Percentiles rank a stretch among this genome's conserved stretches.
Conservation (phyloP, 92 coral and sea anemone genomes). For the Porites lobata region DNA sequence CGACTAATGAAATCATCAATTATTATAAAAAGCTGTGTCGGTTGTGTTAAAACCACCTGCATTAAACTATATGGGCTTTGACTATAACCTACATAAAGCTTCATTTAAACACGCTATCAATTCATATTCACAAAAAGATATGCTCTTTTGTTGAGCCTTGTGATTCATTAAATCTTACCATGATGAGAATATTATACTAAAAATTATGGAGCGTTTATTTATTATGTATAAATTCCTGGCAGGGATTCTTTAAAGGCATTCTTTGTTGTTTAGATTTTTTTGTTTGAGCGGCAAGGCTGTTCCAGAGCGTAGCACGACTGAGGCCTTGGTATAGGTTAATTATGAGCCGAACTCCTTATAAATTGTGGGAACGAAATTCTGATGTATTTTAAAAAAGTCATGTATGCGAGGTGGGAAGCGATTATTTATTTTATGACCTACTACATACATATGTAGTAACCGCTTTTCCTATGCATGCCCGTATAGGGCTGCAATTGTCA, state of each 20-base stretch:
- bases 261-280: too few relatives aligned
- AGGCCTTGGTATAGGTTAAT: not conserved
- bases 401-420: not conserved
- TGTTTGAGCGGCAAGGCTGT: not conserved
- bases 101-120: not conserved
- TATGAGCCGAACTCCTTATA: not conserved
- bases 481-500: not conserved
- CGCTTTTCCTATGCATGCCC: not conserved
- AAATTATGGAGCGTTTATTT: too few relatives aligned
- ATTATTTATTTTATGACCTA: not conserved
- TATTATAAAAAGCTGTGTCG: too few relatives aligned
- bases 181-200: too few relatives aligned
- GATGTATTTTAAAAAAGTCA: not conserved
- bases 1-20: too few relatives aligned
- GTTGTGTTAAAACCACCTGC: too few relatives aligned
- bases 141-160: not conserved
- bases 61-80: too few relatives aligned
- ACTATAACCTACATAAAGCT: too few relatives aligned
- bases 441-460: not conserved
- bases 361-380: too few relatives aligned
- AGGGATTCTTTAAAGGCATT: too few relatives aligned
- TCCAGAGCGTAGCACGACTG: not conserved
- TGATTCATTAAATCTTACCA: not conserved
- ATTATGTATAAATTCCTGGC: too few relatives aligned
- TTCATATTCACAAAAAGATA: not conserved